phyloP scores from a whole-genome alignment of 2,797 vertebrate genomes.

The Taenioides sp. region DNA sequence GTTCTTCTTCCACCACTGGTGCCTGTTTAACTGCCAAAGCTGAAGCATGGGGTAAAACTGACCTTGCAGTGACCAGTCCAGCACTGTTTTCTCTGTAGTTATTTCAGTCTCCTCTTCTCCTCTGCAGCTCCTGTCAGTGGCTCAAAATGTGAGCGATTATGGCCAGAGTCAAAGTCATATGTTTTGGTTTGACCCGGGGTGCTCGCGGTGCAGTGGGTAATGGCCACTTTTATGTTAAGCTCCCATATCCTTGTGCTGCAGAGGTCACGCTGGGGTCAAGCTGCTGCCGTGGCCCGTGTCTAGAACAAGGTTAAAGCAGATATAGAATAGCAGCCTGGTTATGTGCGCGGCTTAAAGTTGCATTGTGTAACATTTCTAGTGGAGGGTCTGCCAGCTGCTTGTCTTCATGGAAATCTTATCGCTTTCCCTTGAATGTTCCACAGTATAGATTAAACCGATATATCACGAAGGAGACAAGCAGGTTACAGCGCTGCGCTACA shows the following conservation, averaged over 20 bases:
- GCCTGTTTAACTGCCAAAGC: slow-evolving; percentile 19
- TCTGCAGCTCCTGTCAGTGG: slow-evolving; percentile 40
- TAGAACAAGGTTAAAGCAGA: slow-evolving; percentile 20
- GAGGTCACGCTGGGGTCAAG: slow-evolving; percentile 46
- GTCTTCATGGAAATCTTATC: too few species aligned
- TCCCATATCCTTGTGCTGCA: slow-evolving; percentile 28
- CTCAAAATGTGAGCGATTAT: slow-evolving; percentile 61
- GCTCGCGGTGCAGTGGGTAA: slow-evolving; percentile 39
- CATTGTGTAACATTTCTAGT: too few species aligned
- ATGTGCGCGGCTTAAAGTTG: not conserved
- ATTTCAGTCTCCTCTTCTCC: slow-evolving; percentile 42
- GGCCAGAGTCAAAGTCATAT: slow-evolving; percentile 43
- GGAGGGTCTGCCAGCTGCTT: too few species aligned
- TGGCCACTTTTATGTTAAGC: slow-evolving; percentile 35
- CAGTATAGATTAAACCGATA: not conserved
- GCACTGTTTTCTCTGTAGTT: slow-evolving; percentile 47
- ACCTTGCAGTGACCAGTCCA: slow-evolving; percentile 35
- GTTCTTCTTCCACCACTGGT: too few species aligned
- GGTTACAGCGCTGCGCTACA: too few species aligned
- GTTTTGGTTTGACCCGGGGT: slow-evolving; percentile 59
- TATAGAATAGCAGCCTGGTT: slow-evolving; percentile 1
- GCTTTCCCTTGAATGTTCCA: too few species aligned
- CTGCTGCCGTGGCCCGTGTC: slow-evolving; percentile 22
- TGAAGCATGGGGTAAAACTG: slow-evolving; percentile 57
- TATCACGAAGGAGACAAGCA: too few species aligned